Base-by-base conservation (phyloP, 2,888 invertebrate species). In the Oscheius sp. region DNA sequence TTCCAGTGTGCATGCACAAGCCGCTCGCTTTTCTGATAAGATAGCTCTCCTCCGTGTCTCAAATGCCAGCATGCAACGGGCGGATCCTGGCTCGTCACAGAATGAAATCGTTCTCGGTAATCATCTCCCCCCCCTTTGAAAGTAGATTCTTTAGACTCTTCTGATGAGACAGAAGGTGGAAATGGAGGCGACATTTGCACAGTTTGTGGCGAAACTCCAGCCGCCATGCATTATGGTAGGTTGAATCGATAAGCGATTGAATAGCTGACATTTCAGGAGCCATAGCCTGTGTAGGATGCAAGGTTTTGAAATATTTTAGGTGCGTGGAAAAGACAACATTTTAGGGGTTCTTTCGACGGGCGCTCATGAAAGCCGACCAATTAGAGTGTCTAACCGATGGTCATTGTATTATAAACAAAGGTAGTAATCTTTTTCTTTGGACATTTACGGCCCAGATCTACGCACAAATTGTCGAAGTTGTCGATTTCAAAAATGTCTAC, bases 361-460 rank as follows among this genome's bases (percentile, higher is more conserved):
- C 84, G 0, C 73, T 84, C 34, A 80, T 84, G 53, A 80, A 82
- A 52, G 81, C 80, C 37, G 83, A 84, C 67, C 83, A 84, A 65
- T 70, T 84, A 64, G 84, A 84, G 57, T 84, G 84, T 68, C 65
- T 75, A 5, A 72, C 73, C 4, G 61, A 75, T 31, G 79, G 79
- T 31, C 66, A 75, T 34, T 84, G 84, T 73, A 39, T 70, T 17
- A 68, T 78, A 37, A 75, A 69, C 58, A 74, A 66, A 55, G 57
- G 58, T 65, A n/a, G n/a, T n/a, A n/a, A n/a, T n/a, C n/a, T n/a
- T n/a, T n/a, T n/a, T 29, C 4, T 27, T 15, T 23, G 5, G 61
- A n/a, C 10, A 12, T 48, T 48, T 15, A 23, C 48, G 12, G 69
- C 79, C 70, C 55, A 83, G 83, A 79, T 69, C 75, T 75, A 29